These are phyloP conservation scores for Hylaea fasciaria DNA, from an alignment of 2,888 invertebrate genomes.

Conservation along the genomic window DNA sequence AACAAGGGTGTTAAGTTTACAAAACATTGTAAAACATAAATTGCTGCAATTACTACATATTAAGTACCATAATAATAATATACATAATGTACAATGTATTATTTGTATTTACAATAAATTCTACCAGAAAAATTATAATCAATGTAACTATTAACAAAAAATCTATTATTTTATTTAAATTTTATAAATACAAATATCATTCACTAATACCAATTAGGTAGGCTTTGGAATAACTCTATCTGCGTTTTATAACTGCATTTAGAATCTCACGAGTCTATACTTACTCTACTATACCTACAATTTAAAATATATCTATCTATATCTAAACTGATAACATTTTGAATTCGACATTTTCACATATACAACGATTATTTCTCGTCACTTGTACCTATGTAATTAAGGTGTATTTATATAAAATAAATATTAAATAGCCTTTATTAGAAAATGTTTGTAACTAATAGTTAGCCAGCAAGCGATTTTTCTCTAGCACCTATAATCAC, in stretches of 20 bases:
- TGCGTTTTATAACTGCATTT: constrained; percentile 2
- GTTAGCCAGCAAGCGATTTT: constrained; percentile 1
- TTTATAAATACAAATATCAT: constrained; percentile 35
- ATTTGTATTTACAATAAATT: constrained; percentile 34
- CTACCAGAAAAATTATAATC: constrained; percentile 25
- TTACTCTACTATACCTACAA: neutral
- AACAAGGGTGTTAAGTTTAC: no score
- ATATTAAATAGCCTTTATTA: constrained; percentile 1
- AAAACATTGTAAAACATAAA: no score
- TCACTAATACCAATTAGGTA: constrained; percentile 35
- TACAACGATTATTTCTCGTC: constrained; percentile 17
- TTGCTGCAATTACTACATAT: no score
- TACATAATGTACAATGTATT: constrained; percentile 32
- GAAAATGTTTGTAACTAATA: constrained; percentile 3
- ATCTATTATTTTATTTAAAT: constrained; percentile 4
- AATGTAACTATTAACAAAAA: constrained; percentile 16
- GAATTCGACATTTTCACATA: constrained; percentile 22
- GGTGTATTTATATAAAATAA: constrained; percentile 6
- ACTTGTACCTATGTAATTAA: neutral
- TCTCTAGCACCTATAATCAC: constrained; percentile 26
- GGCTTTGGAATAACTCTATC: constrained; percentile 28
- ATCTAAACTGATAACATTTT: constrained; percentile 34
- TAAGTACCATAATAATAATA: neutral
- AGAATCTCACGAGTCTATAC: constrained; percentile 8
- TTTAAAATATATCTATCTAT: constrained; percentile 14